Percentiles rank a stretch among this genome's conserved stretches.
phyloP scores from a whole-genome alignment of 2,888 invertebrate species.

The Neuroscelio doddi region DNA sequence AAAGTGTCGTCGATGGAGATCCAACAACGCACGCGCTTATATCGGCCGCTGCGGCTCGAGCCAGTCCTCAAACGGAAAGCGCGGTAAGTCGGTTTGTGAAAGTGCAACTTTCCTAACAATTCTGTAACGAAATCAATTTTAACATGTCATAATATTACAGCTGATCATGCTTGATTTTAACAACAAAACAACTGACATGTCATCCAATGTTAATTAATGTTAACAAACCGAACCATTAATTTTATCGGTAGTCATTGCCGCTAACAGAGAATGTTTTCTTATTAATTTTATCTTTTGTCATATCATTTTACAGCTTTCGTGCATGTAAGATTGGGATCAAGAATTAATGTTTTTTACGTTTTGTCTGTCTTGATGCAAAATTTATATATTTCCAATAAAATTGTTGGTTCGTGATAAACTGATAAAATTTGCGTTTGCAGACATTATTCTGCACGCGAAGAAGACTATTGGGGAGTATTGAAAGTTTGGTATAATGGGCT shows the following conservation, averaged over 20 bases:
- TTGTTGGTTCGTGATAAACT: not conserved
- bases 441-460: slow-evolving; percentile 29
- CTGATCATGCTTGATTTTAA: slow-evolving; percentile 17
- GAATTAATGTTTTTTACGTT: too few species aligned
- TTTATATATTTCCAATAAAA: too few species aligned
- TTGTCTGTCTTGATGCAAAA: too few species aligned
- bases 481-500: slow-evolving; percentile 46
- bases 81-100: slow-evolving; percentile 74
- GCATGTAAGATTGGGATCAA: too few species aligned
- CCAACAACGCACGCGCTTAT: slow-evolving; percentile 74
- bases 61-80: slow-evolving; percentile 80
- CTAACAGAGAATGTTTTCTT: not conserved
- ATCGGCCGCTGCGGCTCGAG: slow-evolving; percentile 75
- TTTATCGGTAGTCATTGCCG: not conserved
- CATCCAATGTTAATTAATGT: too few species aligned
- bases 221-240: too few species aligned
- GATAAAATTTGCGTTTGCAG: slow-evolving; percentile 2
- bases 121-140: slow-evolving; percentile 15
- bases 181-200: slow-evolving; percentile 5
- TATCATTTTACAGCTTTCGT: too few species aligned
- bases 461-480: slow-evolving; percentile 34
- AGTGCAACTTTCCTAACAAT: not conserved
- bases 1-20: slow-evolving; percentile 79
- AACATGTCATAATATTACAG: not conserved
- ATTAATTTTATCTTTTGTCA: too few species aligned